phyloP scores from a whole-genome alignment of 2,113 vertebrate species.

The Myxocyprinus asiaticus region DNA sequence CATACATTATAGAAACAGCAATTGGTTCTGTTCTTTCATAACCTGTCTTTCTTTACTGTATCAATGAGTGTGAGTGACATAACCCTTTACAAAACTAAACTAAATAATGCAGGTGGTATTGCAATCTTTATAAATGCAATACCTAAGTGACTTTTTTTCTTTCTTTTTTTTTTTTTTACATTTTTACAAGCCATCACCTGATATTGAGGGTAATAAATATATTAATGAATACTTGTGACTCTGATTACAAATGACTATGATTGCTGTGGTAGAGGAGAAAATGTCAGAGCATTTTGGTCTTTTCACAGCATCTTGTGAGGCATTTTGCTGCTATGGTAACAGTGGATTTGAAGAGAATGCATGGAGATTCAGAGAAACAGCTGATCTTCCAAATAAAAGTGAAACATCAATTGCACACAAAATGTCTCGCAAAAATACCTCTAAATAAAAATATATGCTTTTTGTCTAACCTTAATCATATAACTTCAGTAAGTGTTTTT shows the following conservation, averaged over 20 bases:
- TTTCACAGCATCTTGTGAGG: not conserved
- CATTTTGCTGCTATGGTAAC: conserved; percentile 39
- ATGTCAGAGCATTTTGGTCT: not conserved
- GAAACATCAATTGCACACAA: not conserved
- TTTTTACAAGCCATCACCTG: not conserved
- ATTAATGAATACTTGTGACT: not conserved
- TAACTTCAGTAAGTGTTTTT: no score
- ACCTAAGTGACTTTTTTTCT: not conserved
- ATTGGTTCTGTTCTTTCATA: not conserved
- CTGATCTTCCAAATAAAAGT: not conserved
- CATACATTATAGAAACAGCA: not conserved
- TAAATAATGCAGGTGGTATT: not conserved
- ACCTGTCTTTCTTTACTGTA: not conserved
- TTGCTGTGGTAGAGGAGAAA: no score
- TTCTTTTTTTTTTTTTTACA: no score
- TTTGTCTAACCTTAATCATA: no score
- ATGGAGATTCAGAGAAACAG: not conserved
- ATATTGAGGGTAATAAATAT: not conserved
- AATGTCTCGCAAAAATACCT: no score
- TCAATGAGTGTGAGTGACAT: not conserved
- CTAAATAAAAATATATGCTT: no score
- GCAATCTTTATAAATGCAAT: not conserved
- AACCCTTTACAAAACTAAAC: not conserved
- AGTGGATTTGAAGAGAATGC: not conserved
- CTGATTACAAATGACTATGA: not conserved